phyloP scores from a whole-genome alignment of 2,113 vertebrate genomes.

The Sinocyclocheilus grahami region DNA sequence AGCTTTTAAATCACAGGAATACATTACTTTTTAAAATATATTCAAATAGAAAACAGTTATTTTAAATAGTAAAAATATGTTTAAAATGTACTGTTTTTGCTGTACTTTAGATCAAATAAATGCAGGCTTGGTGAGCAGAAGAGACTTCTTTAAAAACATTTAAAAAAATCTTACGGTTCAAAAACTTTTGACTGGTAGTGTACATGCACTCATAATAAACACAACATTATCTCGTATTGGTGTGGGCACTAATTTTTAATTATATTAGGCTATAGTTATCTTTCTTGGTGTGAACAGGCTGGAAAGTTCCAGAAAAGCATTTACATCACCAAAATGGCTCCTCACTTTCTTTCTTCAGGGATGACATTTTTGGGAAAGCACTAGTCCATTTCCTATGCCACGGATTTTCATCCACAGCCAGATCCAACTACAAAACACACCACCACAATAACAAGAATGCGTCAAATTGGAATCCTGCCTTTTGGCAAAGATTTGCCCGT shows the following conservation, averaged over 20 bases:
- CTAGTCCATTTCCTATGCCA: not conserved
- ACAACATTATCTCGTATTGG: not conserved
- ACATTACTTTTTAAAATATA: too few relatives aligned
- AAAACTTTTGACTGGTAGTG: too few relatives aligned
- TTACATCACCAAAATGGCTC: not conserved
- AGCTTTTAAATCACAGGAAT: too few relatives aligned
- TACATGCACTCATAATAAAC: not conserved
- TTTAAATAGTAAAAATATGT: too few relatives aligned
- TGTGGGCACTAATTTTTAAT: not conserved
- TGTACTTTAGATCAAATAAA: too few relatives aligned
- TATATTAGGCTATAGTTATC: not conserved
- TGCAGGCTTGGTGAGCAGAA: too few relatives aligned
- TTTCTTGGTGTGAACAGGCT: not conserved
- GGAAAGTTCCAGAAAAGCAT: not conserved
- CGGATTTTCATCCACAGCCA: slow-evolving; percentile 26
- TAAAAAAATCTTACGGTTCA: too few relatives aligned
- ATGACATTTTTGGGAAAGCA: not conserved
- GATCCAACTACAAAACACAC: slow-evolving; percentile 30
- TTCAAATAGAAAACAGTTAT: too few relatives aligned
- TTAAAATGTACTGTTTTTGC: too few relatives aligned
- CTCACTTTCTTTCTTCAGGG: not conserved
- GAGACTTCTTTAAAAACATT: too few relatives aligned
- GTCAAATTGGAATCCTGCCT: slow-evolving; percentile 46
- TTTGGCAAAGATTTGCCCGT: slow-evolving; percentile 39
- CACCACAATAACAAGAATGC: slow-evolving; percentile 21